Percentiles rank a stretch among this genome's conserved stretches.
These are phyloP conservation scores for Fulmarus glacialis DNA, from an alignment of 2,113 vertebrate genomes.

Conservation along the genomic window DNA sequence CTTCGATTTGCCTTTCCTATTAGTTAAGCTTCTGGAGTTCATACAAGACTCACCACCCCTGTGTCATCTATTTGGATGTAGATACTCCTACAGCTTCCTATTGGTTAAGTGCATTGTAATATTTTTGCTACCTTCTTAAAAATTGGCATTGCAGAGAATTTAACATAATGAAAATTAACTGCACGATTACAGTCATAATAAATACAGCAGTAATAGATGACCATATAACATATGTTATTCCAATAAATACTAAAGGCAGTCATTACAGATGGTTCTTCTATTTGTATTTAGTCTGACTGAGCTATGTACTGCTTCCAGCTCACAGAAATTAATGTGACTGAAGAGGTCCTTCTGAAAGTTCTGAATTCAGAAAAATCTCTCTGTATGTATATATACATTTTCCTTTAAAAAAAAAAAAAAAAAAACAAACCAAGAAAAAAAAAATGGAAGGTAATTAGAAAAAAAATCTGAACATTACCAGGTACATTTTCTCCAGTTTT, in stretches of 20 bases:
- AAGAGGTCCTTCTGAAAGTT: neutral
- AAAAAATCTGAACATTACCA: neutral
- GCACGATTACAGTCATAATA: neutral
- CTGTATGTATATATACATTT: neutral
- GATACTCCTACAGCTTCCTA: neutral
- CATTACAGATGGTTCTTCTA: neutral
- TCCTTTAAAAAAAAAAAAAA: too few species aligned
- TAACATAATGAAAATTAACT: neutral
- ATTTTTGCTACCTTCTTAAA: neutral
- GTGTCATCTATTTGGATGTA: rapidly evolving
- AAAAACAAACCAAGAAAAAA: too few species aligned
- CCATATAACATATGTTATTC: neutral
- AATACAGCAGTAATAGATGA: neutral
- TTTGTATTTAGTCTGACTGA: neutral
- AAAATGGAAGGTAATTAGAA: neutral
- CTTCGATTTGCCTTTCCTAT: neutral
- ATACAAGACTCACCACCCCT: neutral
- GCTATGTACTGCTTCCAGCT: neutral
- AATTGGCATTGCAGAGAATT: neutral
- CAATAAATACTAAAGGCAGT: neutral
- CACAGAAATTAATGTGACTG: neutral
- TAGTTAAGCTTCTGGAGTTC: neutral
- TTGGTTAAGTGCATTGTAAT: neutral
- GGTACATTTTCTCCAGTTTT: neutral
- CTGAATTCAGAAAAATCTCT: neutral